Evolutionary conservation across 1,140 invertebrate species (phyloP).

Genomic region (Zaprionus kolodkinae): DNA sequence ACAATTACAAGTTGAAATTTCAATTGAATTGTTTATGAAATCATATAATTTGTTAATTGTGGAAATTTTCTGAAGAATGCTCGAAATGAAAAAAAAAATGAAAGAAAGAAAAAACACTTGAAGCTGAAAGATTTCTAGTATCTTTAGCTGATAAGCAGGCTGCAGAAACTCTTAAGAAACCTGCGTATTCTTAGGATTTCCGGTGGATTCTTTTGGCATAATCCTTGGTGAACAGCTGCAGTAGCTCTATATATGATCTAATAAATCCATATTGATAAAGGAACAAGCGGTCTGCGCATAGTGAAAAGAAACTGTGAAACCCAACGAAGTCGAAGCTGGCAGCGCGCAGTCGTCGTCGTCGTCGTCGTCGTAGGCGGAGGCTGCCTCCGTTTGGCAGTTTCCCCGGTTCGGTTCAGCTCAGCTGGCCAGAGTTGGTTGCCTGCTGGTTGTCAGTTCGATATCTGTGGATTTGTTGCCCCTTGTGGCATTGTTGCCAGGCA

Average conservation of each 20-base stretch:
- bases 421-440: slow-evolving; percentile 33
- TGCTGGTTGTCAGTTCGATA: slow-evolving; percentile 45
- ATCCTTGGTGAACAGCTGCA: background rate
- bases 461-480: slow-evolving; percentile 48
- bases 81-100: background rate
- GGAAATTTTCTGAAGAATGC: background rate
- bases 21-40: slow-evolving; percentile 1
- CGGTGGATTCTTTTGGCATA: background rate
- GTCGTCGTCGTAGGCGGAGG: slow-evolving; percentile 23
- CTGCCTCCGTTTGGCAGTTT: slow-evolving; percentile 41
- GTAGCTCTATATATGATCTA: background rate
- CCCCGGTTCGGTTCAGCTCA: background rate
- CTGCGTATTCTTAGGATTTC: background rate
- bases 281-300: background rate
- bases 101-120: too few relatives aligned
- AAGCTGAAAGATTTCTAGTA: background rate
- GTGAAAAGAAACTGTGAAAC: slow-evolving; percentile 15
- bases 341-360: background rate
- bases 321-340: background rate
- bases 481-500: slow-evolving; percentile 62
- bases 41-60: background rate
- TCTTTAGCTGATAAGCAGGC: background rate
- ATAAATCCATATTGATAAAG: slow-evolving; percentile 1
- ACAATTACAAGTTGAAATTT: slow-evolving; percentile 1
- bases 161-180: background rate